A percentile compares a stretch with the other conserved stretches of the same genome.
Conservation (phyloP, 92 coral and sea anemone genomes). For the Porites evermanni region DNA sequence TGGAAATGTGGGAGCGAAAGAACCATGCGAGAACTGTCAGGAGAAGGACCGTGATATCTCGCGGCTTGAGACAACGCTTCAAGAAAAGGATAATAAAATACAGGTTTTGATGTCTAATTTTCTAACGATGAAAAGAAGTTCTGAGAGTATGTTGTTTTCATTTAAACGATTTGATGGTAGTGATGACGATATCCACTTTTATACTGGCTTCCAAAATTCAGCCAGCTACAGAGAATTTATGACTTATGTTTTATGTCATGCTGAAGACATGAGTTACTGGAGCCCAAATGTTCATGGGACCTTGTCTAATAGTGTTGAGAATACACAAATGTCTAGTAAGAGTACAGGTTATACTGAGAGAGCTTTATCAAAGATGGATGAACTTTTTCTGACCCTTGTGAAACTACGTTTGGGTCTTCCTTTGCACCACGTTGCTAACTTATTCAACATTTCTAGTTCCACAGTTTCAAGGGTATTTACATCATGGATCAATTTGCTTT, state of each 20-base stretch:
- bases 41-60: too few relatives aligned
- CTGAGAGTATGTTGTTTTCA: neutral
- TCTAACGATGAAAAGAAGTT: too few relatives aligned
- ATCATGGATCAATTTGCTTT: neutral
- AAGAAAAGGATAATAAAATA: too few relatives aligned
- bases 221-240: constrained; percentile 23
- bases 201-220: neutral
- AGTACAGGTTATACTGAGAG: neutral
- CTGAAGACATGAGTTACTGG: constrained; percentile 19
- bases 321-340: neutral
- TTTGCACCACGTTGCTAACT: neutral
- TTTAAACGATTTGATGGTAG: neutral
- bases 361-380: neutral
- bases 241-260: constrained; percentile 32
- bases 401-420: neutral
- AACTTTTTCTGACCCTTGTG: neutral
- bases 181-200: neutral
- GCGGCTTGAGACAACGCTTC: too few relatives aligned
- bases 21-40: too few relatives aligned
- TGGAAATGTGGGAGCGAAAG: too few relatives aligned
- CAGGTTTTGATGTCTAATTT: too few relatives aligned
- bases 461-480: constrained; percentile 3
- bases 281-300: neutral
- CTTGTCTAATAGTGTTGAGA: neutral
- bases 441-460: neutral